A percentile compares a stretch with the other conserved stretches of the same genome.
Conservation (phyloP, 2,797 vertebrate genomes). For the Rhinoraja longicauda region DNA sequence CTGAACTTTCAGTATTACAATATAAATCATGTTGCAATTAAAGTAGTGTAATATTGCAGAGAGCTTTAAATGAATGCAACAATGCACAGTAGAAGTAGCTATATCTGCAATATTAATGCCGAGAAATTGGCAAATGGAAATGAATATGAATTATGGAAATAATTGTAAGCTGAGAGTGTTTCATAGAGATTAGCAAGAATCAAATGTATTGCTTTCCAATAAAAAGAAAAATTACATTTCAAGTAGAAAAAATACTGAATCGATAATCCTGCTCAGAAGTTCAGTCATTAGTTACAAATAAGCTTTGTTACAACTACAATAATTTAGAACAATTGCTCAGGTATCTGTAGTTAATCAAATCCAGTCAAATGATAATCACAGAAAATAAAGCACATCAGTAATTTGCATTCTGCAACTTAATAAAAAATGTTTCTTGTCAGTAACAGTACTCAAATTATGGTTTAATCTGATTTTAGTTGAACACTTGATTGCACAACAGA, state of each 20-base stretch:
- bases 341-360: not conserved
- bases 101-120: not conserved
- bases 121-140: not conserved
- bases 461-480: not conserved
- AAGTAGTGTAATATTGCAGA: not conserved
- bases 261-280: not conserved
- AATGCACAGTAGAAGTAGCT: not conserved
- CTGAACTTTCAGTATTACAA: not conserved
- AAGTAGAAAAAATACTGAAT: not conserved
- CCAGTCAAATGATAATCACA: not conserved
- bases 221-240: not conserved
- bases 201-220: not conserved
- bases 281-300: not conserved
- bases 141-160: not conserved
- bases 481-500: not conserved
- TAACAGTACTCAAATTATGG: not conserved
- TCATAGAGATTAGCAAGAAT: not conserved
- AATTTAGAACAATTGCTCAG: not conserved
- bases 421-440: not conserved
- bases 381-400: not conserved
- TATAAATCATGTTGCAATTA: not conserved
- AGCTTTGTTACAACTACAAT: not conserved
- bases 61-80: not conserved
- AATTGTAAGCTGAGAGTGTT: not conserved
- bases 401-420: not conserved